Base-by-base conservation (phyloP, 1,140 invertebrate genomes). In the Calliopsis andreniformis region DNA sequence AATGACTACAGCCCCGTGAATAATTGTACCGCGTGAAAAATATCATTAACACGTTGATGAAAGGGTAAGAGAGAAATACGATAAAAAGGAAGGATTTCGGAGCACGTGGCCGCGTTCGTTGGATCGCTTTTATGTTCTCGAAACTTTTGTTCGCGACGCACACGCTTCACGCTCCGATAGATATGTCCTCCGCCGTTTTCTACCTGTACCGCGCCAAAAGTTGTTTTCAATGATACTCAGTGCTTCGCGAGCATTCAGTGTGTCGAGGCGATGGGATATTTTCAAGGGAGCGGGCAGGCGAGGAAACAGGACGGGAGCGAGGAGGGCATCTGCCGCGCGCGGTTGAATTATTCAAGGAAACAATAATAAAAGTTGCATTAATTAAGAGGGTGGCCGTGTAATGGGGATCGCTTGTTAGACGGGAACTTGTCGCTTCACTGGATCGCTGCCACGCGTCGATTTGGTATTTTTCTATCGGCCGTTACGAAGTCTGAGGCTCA, bases 341-440 rank as follows among this genome's bases (percentile, higher is more conserved):
- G 70, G 83, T 71, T 84, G 80, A 82, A 87, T 88, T 87, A 80
- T 88, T 87, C 75, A 85, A 85, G 87, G 83, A 88, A 89, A 89
- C 86, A 88, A 89, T 89, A 89, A 89, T 89, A 89, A 89, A 89
- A 89, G 87, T 89, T 89, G 84, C 85, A 89, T 89, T 89, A 88
- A 89, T 89, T 89, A 89, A 89, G 84, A 85, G 87, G 79, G 85
- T 80, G 76, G 85, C 76, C 71, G 58, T 56, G 64, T 62, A 71
- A 66, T 71, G 67, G 62, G 73, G 78, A 85, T 85, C 84, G 85
- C 80, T 87, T 77, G 77, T 87, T 87, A 88, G 80, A 84, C 76
- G 64, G 78, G 64, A 87, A 77, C 79, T 79, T 86, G 75, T 64
- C 73, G 79, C 68, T 53, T 71, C 79, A 66, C 47, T 62, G 79